Evolutionary conservation across 2,888 invertebrate genomes (phyloP), one percentile per base, ranked within the genome.

Genomic region (Brassicogethes aeneus): DNA sequence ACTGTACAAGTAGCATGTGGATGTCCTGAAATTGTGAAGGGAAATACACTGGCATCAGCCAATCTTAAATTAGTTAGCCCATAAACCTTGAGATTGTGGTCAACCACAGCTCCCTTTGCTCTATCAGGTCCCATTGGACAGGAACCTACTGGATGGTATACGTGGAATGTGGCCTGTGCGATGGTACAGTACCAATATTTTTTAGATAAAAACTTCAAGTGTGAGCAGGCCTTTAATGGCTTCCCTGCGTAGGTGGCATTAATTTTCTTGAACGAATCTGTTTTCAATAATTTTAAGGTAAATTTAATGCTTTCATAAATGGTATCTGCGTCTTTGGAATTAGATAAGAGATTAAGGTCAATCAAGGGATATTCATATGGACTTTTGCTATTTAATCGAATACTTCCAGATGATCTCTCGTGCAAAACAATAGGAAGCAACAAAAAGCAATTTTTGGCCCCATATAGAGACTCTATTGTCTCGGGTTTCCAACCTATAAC

Each of bases 1-100:
- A 82, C 80, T 46, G 77, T 73, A 1, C 77, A 72, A 0, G 79
- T 78, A 1, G 80, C 81, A 56, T 77, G 75, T 0, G 80, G 80
- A 57, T 83, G 81, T 2, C 78, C 77, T 2, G 77, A 74, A 29
- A 76, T 62, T 2, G 79, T 74, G 8, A 70, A 61, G 1, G 81
- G 80, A 50, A 76, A 75, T 23, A 84, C 65, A 47, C 82, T 79
- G 2, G 79, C 75, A 59, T 82, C 82, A 1, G 71, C 78, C 1
- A 82, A 79, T 3, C 81, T 70, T 16, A 82, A 60, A 2, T 64
- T 65, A 2, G 68, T 54, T 3, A 80, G 59, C 1, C 79, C 79
- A 47, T 75, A 68, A 1, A 81, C 80, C 46, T 71, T 68, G 10
- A 79, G 60, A 48, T 75, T 70, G 1, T 74, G 71, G 57, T 76